Conservation (phyloP, 2,888 invertebrate genomes). For the Nasonia oneida region DNA sequence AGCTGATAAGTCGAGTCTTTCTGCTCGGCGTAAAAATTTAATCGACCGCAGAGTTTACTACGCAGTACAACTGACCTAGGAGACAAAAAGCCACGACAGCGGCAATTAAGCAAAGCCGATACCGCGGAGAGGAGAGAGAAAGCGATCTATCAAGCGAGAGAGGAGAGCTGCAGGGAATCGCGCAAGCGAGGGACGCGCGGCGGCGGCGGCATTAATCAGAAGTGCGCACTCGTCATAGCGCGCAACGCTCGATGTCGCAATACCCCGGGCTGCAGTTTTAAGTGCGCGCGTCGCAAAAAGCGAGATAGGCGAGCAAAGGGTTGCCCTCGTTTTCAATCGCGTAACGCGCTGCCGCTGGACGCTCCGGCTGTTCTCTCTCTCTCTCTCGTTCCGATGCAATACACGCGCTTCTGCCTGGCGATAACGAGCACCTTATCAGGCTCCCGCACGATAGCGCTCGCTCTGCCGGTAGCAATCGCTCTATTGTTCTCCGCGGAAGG, state of each 20-base stretch:
- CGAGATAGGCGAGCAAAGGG: constrained; percentile 23
- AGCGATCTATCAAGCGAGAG: constrained; percentile 9
- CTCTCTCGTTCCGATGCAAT: background rate
- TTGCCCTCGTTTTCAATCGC: constrained; percentile 51
- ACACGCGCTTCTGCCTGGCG: background rate
- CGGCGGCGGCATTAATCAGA: background rate
- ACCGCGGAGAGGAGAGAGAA: background rate
- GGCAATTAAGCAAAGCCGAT: constrained; percentile 29
- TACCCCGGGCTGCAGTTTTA: constrained; percentile 1
- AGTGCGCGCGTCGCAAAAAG: background rate
- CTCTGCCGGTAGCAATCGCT: constrained; percentile 64
- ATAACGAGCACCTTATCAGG: constrained; percentile 56
- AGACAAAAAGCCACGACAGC: constrained; percentile 24
- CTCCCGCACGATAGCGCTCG: constrained; percentile 59
- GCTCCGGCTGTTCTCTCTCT: background rate
- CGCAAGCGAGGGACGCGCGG: background rate
- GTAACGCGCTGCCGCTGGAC: background rate
- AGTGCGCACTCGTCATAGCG: background rate
- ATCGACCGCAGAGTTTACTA: constrained; percentile 7
- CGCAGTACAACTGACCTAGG: constrained; percentile 20
- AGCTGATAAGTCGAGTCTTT: background rate
- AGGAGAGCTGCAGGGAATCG: background rate
- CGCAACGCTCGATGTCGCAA: background rate
- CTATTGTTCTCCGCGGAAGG: constrained; percentile 66
- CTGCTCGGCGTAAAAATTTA: background rate